phyloP scores from a whole-genome alignment of 2,888 invertebrate genomes.

The Onchidella celtica region DNA sequence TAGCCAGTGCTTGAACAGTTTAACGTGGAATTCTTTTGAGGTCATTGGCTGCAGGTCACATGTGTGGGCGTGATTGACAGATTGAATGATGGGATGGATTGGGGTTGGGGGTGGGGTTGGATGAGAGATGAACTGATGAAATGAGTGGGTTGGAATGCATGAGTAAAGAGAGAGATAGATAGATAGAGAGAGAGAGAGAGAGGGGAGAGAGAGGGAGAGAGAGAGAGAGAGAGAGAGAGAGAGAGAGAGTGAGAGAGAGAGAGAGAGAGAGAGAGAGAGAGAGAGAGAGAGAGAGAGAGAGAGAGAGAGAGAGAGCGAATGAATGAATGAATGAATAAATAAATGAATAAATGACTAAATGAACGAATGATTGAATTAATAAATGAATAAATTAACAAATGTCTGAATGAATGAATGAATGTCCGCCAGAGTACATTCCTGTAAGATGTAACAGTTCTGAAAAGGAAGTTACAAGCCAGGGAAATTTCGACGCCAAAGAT shows the following conservation, averaged over 20 bases:
- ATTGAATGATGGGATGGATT: too few relatives aligned
- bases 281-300: neutral
- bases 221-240: neutral
- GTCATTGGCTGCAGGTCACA: neutral
- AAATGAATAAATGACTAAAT: constrained; percentile 5
- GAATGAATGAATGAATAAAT: neutral
- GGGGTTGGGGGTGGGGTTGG: too few relatives aligned
- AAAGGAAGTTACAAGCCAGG: too few relatives aligned
- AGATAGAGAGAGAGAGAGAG: too few relatives aligned
- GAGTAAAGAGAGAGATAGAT: too few relatives aligned
- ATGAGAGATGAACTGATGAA: too few relatives aligned
- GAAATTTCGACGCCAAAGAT: too few relatives aligned
- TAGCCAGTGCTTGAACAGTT: neutral
- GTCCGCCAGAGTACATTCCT: too few relatives aligned
- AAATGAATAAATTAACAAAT: neutral
- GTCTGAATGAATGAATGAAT: neutral
- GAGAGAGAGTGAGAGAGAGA: neutral
- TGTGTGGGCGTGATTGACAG: too few relatives aligned
- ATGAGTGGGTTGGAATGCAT: too few relatives aligned
- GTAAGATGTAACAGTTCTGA: too few relatives aligned
- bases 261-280: neutral
- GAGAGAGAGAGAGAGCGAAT: neutral
- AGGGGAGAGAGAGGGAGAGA: neutral
- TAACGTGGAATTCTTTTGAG: neutral
- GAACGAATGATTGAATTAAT: neutral